These are phyloP conservation scores for Hydrotaea diabolus DNA, from an alignment of 2,888 invertebrate genomes.

Conservation along the genomic window DNA sequence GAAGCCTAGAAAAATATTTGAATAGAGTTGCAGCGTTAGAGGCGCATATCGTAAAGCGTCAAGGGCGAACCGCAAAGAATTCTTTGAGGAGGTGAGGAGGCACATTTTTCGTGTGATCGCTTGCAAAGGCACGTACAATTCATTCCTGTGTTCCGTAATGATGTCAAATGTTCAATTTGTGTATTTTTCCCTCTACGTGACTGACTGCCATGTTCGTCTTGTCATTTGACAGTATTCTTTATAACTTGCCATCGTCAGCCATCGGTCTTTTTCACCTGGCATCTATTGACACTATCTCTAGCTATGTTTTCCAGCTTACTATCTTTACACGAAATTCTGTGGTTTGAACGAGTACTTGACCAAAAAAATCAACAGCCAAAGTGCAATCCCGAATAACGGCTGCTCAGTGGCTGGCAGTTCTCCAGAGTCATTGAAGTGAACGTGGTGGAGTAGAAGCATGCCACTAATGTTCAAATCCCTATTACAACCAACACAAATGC, in stretches of 20 bases:
- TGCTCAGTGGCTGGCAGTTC: not conserved
- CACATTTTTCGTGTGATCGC: constrained; percentile 8
- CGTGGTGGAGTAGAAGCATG: too few species aligned
- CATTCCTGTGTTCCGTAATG: constrained; percentile 15
- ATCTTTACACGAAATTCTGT: not conserved
- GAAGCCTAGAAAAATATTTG: not conserved
- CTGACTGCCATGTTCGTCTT: not conserved
- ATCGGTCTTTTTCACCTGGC: not conserved
- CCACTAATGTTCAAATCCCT: constrained; percentile 8
- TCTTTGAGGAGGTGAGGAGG: not conserved
- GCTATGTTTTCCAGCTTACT: not conserved
- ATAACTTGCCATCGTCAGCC: not conserved
- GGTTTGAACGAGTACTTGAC: too few species aligned
- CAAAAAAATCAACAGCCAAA: not conserved
- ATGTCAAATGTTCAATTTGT: constrained; percentile 35
- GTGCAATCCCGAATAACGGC: not conserved
- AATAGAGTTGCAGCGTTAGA: not conserved
- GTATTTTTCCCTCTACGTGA: not conserved
- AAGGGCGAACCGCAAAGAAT: not conserved
- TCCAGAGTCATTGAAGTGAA: not conserved
- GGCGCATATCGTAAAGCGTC: not conserved
- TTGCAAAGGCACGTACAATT: not conserved
- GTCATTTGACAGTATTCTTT: not conserved
- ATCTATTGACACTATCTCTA: constrained; percentile 11
- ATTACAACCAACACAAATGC: not conserved